Evolutionary conservation across 2,888 invertebrate species (phyloP).

Genomic region (Caenorhabditis auriculariae): DNA sequence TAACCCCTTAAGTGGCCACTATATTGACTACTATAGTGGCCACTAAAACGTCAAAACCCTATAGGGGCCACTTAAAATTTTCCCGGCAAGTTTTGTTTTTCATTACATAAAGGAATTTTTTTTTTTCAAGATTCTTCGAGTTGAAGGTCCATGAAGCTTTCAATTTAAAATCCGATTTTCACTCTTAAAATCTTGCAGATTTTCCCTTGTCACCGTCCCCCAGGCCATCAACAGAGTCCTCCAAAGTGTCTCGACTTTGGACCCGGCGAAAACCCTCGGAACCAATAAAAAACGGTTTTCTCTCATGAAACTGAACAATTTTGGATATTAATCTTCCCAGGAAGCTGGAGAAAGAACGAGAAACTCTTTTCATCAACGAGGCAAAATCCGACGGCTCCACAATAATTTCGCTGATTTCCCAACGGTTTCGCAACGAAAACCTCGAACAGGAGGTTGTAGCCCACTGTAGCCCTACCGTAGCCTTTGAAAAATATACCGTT

Average conservation of each 20-base stretch:
- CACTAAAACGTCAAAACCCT: too few species aligned
- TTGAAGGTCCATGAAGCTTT: too few species aligned
- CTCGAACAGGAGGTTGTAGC: slow-evolving; percentile 16
- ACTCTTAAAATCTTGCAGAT: too few species aligned
- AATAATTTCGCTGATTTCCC: slow-evolving; percentile 14
- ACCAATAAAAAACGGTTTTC: slow-evolving; percentile 26
- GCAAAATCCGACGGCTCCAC: slow-evolving; percentile 13
- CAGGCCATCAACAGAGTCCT: slow-evolving; percentile 59
- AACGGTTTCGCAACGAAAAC: slow-evolving; percentile 15
- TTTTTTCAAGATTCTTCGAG: too few species aligned
- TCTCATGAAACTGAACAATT: background rate
- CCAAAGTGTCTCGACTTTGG: slow-evolving; percentile 34
- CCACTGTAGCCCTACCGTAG: too few species aligned
- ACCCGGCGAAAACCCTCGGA: slow-evolving; percentile 27
- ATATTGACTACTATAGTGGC: too few species aligned
- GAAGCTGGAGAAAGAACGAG: slow-evolving; percentile 10
- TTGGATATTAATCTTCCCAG: too few species aligned
- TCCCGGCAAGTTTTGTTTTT: background rate
- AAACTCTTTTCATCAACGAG: slow-evolving; percentile 21
- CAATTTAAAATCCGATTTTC: too few species aligned
- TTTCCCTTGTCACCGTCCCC: slow-evolving; percentile 58
- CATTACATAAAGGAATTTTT: background rate
- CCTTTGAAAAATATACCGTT: background rate
- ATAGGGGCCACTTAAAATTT: too few species aligned
- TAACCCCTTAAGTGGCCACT: too few species aligned